Base-by-base conservation (phyloP, 2,113 vertebrate genomes). In the Ibidorhyncha struthersii region DNA sequence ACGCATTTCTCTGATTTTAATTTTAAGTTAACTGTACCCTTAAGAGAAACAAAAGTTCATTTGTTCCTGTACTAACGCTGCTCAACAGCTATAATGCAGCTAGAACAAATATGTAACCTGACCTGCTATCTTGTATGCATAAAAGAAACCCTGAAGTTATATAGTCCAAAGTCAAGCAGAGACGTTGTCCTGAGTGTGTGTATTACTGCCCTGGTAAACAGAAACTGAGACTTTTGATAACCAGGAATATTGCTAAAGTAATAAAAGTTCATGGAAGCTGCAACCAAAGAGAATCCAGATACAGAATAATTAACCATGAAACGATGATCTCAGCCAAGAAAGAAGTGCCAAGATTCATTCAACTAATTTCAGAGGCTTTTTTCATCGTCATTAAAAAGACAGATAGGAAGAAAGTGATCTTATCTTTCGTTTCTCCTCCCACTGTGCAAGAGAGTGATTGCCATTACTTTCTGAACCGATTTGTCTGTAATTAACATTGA, bases 231-330 rank as follows among this genome's bases (percentile, higher is more conserved):
- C n/a, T 94, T 89, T 18, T 43, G 81, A 73, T 77, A 82, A 76
- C 69, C 58, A 73, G 50, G 27, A 87, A 34, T 87, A 84, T 45
- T 77, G n/a, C 14, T 77, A 8, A 94, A 76, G 52, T 53, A 65
- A 92, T 73, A 82, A 66, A 92, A 89, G 65, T 85, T 90, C 19
- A 12, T 36, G 66, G 29, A 93, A 91, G 73, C 62, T 91, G 34
- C 70, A 87, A 66, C 22, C 45, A 55, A 21, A 74, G 62, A 85
- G 25, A 92, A 78, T 85, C 93, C 53, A 92, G 83, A 59, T 67
- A 63, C 34, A 74, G 70, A 96, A 87, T 91, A 95, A 95, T 92
- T 97, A 95, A 87, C 90, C 62, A 85, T 90, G 81, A 96, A 96
- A 95, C 85, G 27, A 73, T 83, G 53, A 91, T 93, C 81, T 84